Conservation (phyloP, 2,888 invertebrate species). For the Hyposoter dolosus region DNA sequence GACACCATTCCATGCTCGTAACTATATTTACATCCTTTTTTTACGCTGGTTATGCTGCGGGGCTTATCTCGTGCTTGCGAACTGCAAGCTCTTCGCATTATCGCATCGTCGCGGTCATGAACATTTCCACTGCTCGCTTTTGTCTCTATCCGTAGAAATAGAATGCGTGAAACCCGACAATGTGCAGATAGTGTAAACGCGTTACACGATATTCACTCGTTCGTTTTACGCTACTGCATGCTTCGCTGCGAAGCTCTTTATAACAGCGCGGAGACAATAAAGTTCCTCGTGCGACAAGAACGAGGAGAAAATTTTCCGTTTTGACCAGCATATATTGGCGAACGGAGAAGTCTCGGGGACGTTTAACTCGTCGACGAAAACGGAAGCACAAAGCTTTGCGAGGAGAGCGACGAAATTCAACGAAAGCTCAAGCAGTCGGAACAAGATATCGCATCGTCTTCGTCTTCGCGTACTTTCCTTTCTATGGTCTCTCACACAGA, state of each 20-base stretch:
- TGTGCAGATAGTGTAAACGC: conserved; percentile 43
- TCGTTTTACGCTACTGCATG: neutral
- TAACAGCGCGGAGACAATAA: conserved; percentile 13
- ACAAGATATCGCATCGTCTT: conserved; percentile 29
- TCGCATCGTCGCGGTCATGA: conserved; percentile 43
- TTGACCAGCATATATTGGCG: conserved; percentile 23
- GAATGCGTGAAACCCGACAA: conserved; percentile 15
- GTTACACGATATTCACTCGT: conserved; percentile 1
- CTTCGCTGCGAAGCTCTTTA: neutral
- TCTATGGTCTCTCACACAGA: conserved; percentile 49
- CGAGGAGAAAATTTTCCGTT: conserved; percentile 31
- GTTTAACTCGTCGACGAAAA: conserved; percentile 26
- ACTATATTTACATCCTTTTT: conserved; percentile 29
- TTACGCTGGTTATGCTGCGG: neutral
- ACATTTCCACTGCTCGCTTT: neutral
- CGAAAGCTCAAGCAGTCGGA: conserved; percentile 41
- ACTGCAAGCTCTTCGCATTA: conserved; percentile 37
- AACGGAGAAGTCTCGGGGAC: conserved; percentile 14
- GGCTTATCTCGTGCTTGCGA: conserved; percentile 22
- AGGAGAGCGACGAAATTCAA: conserved; percentile 28
- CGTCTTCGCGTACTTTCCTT: conserved; percentile 20
- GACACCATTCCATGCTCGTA: conserved; percentile 10
- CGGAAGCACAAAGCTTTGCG: conserved; percentile 43
- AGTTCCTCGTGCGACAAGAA: conserved; percentile 25
- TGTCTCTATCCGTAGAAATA: neutral